Evolutionary conservation across 2,113 vertebrate species (phyloP).

Genomic region (Pollimyrus isidori): DNA sequence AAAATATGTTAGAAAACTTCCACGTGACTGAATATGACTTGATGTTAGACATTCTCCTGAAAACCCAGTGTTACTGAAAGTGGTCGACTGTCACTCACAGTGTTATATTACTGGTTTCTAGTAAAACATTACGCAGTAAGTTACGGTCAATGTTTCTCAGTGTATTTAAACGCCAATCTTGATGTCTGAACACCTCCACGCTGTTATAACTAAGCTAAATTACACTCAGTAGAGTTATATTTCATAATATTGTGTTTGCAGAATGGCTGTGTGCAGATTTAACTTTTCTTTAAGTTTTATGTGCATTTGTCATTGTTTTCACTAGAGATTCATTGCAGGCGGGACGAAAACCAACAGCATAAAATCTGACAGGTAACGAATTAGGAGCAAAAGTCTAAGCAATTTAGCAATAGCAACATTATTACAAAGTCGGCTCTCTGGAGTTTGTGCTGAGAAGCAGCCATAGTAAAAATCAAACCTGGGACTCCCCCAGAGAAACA

Average conservation of each 20-base stretch:
- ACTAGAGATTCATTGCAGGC: neutral
- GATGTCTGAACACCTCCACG: neutral
- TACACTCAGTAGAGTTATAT: neutral
- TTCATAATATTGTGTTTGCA: neutral
- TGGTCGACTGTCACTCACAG: neutral
- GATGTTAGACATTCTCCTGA: neutral
- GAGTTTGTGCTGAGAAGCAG: neutral
- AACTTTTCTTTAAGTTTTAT: neutral
- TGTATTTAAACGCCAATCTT: neutral
- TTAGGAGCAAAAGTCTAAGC: neutral
- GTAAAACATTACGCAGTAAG: neutral
- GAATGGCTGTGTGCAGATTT: neutral
- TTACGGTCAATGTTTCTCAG: neutral
- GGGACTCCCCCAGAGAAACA: neutral
- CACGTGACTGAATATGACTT: neutral
- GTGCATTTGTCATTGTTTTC: neutral
- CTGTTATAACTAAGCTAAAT: neutral
- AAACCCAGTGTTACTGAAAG: neutral
- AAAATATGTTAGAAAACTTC: conserved; percentile 10
- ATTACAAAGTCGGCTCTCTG: neutral
- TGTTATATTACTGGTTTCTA: neutral
- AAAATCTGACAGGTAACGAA: neutral
- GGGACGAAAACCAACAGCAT: neutral
- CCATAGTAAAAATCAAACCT: neutral
- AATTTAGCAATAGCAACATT: neutral